These are phyloP conservation scores for Aurelia sp. DNA, from an alignment of 30 jellyfish, hydroid and myxozoan genomes.

Conservation along the genomic window DNA sequence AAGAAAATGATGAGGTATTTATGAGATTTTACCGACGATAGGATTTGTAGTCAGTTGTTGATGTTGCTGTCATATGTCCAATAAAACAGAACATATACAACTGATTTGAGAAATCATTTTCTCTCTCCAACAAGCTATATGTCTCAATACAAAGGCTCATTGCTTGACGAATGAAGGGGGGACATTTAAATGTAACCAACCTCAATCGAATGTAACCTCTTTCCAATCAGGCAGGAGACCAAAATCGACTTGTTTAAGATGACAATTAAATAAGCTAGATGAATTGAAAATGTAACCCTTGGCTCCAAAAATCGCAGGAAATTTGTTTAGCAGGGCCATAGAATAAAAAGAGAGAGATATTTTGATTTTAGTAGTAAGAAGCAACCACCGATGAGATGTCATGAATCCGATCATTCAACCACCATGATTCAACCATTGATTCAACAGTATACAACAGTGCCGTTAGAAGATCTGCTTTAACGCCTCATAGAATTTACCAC, in stretches of 20 bases:
- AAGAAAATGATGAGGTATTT: too few relatives aligned
- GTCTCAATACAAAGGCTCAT: too few relatives aligned
- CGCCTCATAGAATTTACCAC: conserved; percentile 22
- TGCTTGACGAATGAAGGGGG: too few relatives aligned
- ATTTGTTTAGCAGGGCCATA: conserved; percentile 22
- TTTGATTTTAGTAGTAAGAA: neutral
- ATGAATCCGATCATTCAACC: too few relatives aligned
- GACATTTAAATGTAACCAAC: neutral
- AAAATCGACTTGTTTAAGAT: neutral
- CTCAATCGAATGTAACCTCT: neutral
- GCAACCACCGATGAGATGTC: neutral
- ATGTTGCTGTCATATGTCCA: too few relatives aligned
- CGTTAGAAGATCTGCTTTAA: neutral
- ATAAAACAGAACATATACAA: too few relatives aligned
- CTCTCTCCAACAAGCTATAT: too few relatives aligned
- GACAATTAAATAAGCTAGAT: neutral
- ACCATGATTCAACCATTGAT: too few relatives aligned
- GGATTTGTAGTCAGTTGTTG: too few relatives aligned
- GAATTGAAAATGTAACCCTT: conserved; percentile 2
- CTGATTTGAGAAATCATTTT: too few relatives aligned
- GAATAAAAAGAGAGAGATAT: neutral
- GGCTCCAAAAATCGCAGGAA: conserved; percentile 26
- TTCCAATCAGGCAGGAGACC: neutral
- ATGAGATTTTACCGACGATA: too few relatives aligned
- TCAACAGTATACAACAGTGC: too few relatives aligned